These are phyloP conservation scores for Agrotis ipsilon DNA, from an alignment of 2,888 invertebrate genomes.

Conservation along the genomic window DNA sequence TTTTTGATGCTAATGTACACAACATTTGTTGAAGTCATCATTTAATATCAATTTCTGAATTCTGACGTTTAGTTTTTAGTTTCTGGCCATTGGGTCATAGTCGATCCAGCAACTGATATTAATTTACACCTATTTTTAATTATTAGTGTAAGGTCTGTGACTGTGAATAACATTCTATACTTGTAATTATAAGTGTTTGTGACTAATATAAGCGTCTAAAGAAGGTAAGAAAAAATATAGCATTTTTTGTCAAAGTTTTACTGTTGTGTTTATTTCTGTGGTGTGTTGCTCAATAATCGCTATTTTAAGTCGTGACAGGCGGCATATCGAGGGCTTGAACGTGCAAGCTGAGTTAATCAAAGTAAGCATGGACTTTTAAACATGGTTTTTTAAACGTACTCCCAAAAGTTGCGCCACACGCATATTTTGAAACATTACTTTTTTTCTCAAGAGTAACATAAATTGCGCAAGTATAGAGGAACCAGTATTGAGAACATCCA, in stretches of 20 bases:
- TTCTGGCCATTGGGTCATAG: slow-evolving; percentile 28
- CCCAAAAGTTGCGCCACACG: slow-evolving; percentile 6
- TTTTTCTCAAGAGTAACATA: neutral
- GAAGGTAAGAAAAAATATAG: slow-evolving; percentile 44
- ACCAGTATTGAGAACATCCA: slow-evolving; percentile 8
- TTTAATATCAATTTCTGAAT: slow-evolving; percentile 28
- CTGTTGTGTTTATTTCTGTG: slow-evolving; percentile 65
- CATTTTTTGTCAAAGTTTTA: slow-evolving; percentile 23
- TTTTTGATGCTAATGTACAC: slow-evolving; percentile 30
- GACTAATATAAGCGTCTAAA: slow-evolving; percentile 12
- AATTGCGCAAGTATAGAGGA: neutral
- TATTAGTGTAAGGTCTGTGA: slow-evolving; percentile 26
- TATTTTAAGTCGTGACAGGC: slow-evolving; percentile 86
- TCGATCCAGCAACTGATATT: slow-evolving; percentile 59
- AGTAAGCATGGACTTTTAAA: neutral
- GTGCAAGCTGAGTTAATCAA: slow-evolving; percentile 22
- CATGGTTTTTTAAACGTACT: neutral
- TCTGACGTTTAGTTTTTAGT: slow-evolving; percentile 30
- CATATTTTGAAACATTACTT: neutral
- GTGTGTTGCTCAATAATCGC: slow-evolving; percentile 75
- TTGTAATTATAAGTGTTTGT: slow-evolving; percentile 40
- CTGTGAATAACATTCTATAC: slow-evolving; percentile 11
- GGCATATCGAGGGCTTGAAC: slow-evolving; percentile 53
- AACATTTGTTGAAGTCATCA: too few species aligned
- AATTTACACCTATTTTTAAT: slow-evolving; percentile 61